Base-by-base conservation (phyloP, 2,113 vertebrate genomes). In the Jaculus jaculus region DNA sequence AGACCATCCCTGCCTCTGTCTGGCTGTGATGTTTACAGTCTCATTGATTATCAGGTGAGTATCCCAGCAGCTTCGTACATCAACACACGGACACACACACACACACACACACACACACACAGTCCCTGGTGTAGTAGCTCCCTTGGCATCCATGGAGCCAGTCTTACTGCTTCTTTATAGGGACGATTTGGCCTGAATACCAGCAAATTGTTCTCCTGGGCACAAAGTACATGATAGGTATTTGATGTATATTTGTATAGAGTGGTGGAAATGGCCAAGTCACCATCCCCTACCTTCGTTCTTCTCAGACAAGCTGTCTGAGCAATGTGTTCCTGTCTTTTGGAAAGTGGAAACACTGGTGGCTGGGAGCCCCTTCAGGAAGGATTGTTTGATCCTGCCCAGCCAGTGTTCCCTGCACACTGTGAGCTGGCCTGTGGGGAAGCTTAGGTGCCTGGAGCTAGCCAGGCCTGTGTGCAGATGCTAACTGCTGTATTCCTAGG, bases 41-140 rank as follows among this genome's bases (percentile, higher is more conserved):
- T 61, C 39, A 32, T 88, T 23, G 26, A 5, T 3, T 32, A 24
- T 65, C 16, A 32, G 30, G 16, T 58, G 77, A 34, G 26, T 32
- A 13, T 54, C 75, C 69, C 72, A 37, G 47, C 28, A n/a, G 61
- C 13, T 15, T 63, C 58, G 2, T 42, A 34, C 28, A 23, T 89
- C 51, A 84, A 8, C 30, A 66, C 75, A 7, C 11, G 20, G 34
- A 15, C 5, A 21, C 0, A 0, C 9, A 0, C 17, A 1, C 10
- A 9, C 74, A 47, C 42, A 8, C 42, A 47, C 42, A 47, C 42
- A 47, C 42, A 47, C 34, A 11, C 15, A 23, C 7, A 1, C 11
- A 8, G 12, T 73, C 37, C 16, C 51, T 12, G 8, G 13, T 21
- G 37, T 1, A 34, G 9, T 84, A 34, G 0, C 51, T 39, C 58